Evolutionary conservation across 1,140 invertebrate species (phyloP), one percentile per base, ranked within the genome.

Genomic region (Varroa destructor): DNA sequence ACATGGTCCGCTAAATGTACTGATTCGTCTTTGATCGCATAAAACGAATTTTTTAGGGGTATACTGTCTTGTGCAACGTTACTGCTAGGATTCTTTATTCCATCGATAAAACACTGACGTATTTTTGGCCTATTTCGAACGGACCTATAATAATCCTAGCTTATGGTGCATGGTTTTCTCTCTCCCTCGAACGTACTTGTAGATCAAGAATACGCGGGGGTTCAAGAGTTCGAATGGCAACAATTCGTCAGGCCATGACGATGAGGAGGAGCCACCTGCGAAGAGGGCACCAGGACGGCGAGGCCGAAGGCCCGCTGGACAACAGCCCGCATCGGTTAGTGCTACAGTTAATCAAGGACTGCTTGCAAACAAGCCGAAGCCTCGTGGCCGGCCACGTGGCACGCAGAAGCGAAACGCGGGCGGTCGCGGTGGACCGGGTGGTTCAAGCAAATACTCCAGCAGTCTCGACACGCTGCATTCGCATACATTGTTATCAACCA

Each of bases 401-500:
- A 81, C 54, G 78, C 70, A 75, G 73, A 70, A 37, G 73, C 80
- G 54, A 76, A 61, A 81, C 83, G 46, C 77, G 82, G 74, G 79
- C 61, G 79, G 77, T 84, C 8, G 84, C 75, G 72, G 73, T 77
- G 73, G 73, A 74, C 67, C 61, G 73, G 71, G 74, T 84, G 76
- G 14, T 67, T 67, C 36, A 12, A 67, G 61, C 37, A 67, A 67
- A 67, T 67, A 87, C 79, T 91, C 91, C 75, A 87, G 87, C 73
- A 90, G 91, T 36, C 81, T 95, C 71, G 91, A 94, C 81, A 81
- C 93, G 73, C 80, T 96, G 72, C 92, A 96, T 78, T 90, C 86
- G 76, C 88, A 93, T 79, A 95, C 92, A 36, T 80, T 95, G 67
- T 83, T 91, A 2, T 93, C 90, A 76, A 94, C 91, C 0, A 83